Percentiles rank a stretch among this genome's conserved stretches.
Evolutionary conservation across 2,113 vertebrate genomes (phyloP).

Genomic region (Myrmecophaga tridactyla): DNA sequence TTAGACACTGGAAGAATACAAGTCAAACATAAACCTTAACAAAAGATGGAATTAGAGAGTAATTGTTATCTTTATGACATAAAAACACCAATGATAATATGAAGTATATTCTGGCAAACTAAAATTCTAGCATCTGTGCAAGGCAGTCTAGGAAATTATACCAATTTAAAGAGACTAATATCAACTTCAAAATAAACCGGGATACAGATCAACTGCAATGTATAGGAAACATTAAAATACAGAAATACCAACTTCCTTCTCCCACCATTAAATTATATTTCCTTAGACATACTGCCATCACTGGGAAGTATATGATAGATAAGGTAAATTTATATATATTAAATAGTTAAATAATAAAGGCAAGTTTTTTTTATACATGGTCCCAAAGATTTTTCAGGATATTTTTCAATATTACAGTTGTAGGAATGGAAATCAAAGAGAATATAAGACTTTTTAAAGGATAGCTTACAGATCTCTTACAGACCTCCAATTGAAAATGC

Average conservation of each 20-base stretch:
- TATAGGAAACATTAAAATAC: neutral
- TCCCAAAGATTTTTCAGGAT: neutral
- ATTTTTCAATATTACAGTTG: constrained; percentile 5
- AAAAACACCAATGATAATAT: neutral
- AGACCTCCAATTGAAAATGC: neutral
- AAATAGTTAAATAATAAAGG: neutral
- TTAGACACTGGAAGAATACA: neutral
- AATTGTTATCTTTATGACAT: neutral
- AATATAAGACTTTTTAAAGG: constrained; percentile 33
- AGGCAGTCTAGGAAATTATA: neutral
- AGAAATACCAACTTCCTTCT: neutral
- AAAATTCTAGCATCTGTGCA: neutral
- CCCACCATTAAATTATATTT: neutral
- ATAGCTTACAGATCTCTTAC: neutral
- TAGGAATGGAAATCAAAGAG: constrained; percentile 32
- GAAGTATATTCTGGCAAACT: neutral
- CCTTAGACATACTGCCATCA: constrained; percentile 21
- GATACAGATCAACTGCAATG: neutral
- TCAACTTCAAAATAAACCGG: constrained; percentile 21
- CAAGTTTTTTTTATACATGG: neutral
- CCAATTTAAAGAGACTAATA: neutral
- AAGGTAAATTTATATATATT: neutral
- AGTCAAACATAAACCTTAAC: neutral
- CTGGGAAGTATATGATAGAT: neutral
- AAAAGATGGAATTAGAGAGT: neutral